phyloP scores from a whole-genome alignment of 2,888 invertebrate species.

The Rhyacophila evoluta region DNA sequence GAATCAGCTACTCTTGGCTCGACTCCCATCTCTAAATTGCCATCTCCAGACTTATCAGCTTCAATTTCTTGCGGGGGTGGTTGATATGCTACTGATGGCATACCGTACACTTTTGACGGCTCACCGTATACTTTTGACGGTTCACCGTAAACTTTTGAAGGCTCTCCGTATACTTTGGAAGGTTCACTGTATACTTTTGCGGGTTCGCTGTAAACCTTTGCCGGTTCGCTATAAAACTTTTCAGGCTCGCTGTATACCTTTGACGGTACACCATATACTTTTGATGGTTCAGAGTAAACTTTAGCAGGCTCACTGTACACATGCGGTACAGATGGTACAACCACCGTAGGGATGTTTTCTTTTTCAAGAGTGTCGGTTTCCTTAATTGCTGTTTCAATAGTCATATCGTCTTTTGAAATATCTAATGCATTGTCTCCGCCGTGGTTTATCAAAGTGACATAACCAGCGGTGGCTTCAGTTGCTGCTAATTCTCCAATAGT shows the following conservation, averaged over 20 bases:
- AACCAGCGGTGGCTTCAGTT: conserved; percentile 52
- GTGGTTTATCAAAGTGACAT: conserved; percentile 55
- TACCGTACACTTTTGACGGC: conserved; percentile 33
- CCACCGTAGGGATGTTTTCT: not conserved
- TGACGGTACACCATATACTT: conserved; percentile 63
- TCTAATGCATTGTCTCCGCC: conserved; percentile 50
- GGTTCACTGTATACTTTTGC: conserved; percentile 66
- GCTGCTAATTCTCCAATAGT: conserved; percentile 46
- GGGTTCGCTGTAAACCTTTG: conserved; percentile 71
- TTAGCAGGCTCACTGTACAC: conserved; percentile 72
- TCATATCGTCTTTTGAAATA: conserved; percentile 56
- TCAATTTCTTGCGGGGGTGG: not conserved
- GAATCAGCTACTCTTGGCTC: not conserved
- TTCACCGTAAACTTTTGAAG: conserved; percentile 64
- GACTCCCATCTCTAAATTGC: not conserved
- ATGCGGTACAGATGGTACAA: conserved; percentile 29
- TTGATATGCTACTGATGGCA: conserved; percentile 29
- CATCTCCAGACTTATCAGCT: not conserved
- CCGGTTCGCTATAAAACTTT: conserved; percentile 71
- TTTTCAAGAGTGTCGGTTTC: not conserved
- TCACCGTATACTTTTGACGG: conserved; percentile 57
- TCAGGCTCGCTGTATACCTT: conserved; percentile 63
- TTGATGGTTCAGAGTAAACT: conserved; percentile 67
- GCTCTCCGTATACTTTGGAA: conserved; percentile 70
- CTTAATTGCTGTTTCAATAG: conserved; percentile 39